Conservation (phyloP, 2,888 invertebrate genomes). For the Euplexia lucipara region DNA sequence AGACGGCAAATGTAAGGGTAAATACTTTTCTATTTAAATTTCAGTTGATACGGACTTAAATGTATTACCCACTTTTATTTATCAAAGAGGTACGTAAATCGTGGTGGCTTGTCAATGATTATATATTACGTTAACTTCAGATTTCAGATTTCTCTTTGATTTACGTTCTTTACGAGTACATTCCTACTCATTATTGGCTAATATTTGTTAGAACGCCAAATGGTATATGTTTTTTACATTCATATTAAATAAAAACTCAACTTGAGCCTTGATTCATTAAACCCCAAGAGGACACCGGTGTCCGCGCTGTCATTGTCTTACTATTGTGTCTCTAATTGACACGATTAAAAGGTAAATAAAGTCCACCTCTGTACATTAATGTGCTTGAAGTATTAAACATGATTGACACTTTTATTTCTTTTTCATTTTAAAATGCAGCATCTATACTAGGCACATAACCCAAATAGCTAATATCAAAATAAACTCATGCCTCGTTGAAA, state of each 20-base stretch:
- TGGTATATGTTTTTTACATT: not conserved
- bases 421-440: too few species aligned
- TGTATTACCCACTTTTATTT: constrained; percentile 26
- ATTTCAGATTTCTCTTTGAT: constrained; percentile 33
- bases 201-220: not conserved
- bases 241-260: not conserved
- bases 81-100: constrained; percentile 35
- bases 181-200: not conserved
- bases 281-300: too few species aligned
- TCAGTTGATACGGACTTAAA: constrained; percentile 24
- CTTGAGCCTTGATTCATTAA: too few species aligned
- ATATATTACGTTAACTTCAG: constrained; percentile 26
- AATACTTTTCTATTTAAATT: constrained; percentile 35
- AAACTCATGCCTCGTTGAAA: not conserved
- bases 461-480: not conserved
- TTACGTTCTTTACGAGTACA: constrained; percentile 18
- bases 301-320: too few species aligned
- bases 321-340: too few species aligned
- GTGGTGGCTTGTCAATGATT: constrained; percentile 26
- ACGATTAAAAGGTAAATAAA: too few species aligned
- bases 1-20: constrained; percentile 16
- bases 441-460: too few species aligned
- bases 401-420: too few species aligned
- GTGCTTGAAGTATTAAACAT: too few species aligned
- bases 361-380: too few species aligned